Conservation (phyloP, 2,797 vertebrate species). For the Arnoldichthys spilopterus region DNA sequence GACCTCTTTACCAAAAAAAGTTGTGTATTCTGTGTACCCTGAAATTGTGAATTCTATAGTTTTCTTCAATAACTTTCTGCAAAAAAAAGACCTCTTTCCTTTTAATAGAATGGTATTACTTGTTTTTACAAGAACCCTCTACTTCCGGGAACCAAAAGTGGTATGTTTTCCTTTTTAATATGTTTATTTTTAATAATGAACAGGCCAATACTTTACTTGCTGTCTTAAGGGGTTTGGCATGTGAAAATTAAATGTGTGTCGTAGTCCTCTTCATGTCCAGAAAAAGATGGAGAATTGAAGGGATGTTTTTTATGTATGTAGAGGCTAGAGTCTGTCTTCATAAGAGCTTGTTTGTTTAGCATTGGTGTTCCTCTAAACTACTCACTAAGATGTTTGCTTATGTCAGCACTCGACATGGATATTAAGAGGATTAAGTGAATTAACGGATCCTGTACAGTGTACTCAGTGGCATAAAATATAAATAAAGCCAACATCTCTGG, state of each 20-base stretch:
- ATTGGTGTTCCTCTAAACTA: slow-evolving; percentile 38
- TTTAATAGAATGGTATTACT: too few species aligned
- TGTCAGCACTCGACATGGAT: slow-evolving; percentile 29
- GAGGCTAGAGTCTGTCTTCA: slow-evolving; percentile 17
- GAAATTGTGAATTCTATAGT: too few species aligned
- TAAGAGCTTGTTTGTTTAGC: slow-evolving; percentile 57
- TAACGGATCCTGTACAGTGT: slow-evolving; percentile 23
- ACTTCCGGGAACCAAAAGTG: too few species aligned
- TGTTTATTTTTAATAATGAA: background rate
- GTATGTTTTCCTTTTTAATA: too few species aligned
- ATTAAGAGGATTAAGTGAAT: slow-evolving; percentile 40
- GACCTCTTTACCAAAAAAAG: too few species aligned
- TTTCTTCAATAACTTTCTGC: too few species aligned
- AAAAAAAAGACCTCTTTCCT: too few species aligned
- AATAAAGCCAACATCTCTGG: background rate
- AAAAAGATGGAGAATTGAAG: background rate
- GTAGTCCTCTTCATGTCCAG: background rate
- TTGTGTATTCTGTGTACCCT: too few species aligned
- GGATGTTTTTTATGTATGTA: background rate
- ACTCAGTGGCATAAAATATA: slow-evolving; percentile 10
- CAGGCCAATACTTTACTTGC: background rate
- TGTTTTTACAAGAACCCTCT: too few species aligned
- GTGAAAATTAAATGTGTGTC: background rate
- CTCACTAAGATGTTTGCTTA: slow-evolving; percentile 38
- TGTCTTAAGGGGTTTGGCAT: background rate